Percentiles rank a stretch among this genome's conserved stretches.
phyloP scores from a whole-genome alignment of 2,797 vertebrate genomes.

The Manis crassicaudata region DNA sequence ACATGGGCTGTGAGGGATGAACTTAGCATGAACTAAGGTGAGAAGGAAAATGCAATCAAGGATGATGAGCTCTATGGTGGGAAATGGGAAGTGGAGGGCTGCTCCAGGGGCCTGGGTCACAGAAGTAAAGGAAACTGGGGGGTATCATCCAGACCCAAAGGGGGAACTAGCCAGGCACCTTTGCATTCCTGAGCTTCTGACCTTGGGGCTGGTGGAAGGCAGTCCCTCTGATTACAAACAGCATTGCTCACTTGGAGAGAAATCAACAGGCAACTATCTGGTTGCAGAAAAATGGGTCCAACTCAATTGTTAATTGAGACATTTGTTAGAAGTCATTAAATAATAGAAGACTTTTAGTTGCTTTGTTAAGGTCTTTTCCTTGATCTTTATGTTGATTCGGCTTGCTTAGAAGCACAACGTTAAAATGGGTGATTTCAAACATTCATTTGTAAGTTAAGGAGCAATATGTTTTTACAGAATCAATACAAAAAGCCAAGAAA shows the following conservation, averaged over 20 bases:
- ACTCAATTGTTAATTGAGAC: not conserved
- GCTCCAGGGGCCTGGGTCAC: not conserved
- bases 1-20: accelerated
- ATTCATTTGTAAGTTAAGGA: not conserved
- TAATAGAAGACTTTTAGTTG: not conserved
- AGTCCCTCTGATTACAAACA: not conserved
- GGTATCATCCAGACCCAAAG: not conserved
- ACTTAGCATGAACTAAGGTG: not conserved
- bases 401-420: not conserved
- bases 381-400: not conserved
- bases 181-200: not conserved
- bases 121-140: not conserved
- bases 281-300: not conserved
- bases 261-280: not conserved
- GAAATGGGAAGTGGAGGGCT: not conserved
- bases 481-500: not conserved
- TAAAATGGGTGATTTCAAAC: not conserved
- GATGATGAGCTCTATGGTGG: not conserved
- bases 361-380: not conserved
- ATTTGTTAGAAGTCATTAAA: not conserved
- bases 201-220: not conserved
- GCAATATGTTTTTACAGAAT: not conserved
- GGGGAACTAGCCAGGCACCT: not conserved
- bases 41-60: not conserved
- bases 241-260: not conserved